Conservation (phyloP, 2,797 vertebrate species). For the Enteromius trimaculatus region DNA sequence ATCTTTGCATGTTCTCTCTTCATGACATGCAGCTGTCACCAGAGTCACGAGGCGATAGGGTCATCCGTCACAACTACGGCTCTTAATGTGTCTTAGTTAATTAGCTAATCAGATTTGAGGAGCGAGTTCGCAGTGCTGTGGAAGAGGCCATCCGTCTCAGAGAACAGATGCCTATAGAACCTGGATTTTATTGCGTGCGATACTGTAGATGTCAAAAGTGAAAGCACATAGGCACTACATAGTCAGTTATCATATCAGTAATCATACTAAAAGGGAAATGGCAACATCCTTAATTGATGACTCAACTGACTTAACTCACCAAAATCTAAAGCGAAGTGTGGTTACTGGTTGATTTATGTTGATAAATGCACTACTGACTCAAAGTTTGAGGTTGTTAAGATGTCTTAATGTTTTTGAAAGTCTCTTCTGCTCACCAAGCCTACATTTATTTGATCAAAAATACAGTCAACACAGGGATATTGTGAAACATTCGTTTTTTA, state of each 20-base stretch:
- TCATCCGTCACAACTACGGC: slow-evolving; percentile 18
- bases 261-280: slow-evolving; percentile 1
- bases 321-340: neutral
- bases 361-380: neutral
- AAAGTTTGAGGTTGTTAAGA: neutral
- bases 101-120: slow-evolving; percentile 42
- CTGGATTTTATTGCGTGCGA: neutral
- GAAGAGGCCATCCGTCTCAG: neutral
- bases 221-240: neutral
- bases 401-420: neutral
- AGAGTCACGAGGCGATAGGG: slow-evolving; percentile 3
- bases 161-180: neutral
- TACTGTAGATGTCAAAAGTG: slow-evolving; percentile 11
- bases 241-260: neutral
- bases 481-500: neutral
- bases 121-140: neutral
- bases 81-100: slow-evolving; percentile 23
- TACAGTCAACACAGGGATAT: neutral
- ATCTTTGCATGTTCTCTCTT: neutral
- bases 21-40: slow-evolving; percentile 8
- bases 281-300: neutral
- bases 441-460: neutral
- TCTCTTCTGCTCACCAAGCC: neutral
- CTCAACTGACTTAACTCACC: neutral
- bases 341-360: neutral